Evolutionary conservation across 2,888 invertebrate genomes (phyloP), one percentile per base, ranked within the genome.

Genomic region (Esperia sulphurella): DNA sequence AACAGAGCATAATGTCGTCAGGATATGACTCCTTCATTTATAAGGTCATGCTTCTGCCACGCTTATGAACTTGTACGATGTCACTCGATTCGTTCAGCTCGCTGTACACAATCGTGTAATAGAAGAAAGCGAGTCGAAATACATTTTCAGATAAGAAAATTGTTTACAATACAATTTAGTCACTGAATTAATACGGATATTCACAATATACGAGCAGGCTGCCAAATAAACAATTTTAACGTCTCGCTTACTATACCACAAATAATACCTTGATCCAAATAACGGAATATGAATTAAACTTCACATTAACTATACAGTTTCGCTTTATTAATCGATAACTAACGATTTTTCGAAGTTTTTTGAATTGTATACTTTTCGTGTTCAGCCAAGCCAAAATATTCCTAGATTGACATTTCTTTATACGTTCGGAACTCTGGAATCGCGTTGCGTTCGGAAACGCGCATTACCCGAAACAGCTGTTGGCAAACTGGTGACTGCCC

Each of bases 1-100:
- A 93, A 86, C 93, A 93, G 80, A 93, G 89, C 93, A 93, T 93
- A 82, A 91, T 92, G 75, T 88, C 85, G 65, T 88, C 84, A 60
- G 87, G 69, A 73, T 86, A 86, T 45, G 83, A 76, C 56, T 86
- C 85, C 83, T 86, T 88, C 88, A 88, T 88, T 79, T 87, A 88
- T 77, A 82, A 77, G 83, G 76, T 73, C 85, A 86, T 85, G 52
- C 50, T 51, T 59, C 54, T 61, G 62, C 61, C 61, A 58, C 53
- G 49, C 53, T 59, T 54, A 52, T n/a, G 46, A 52, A 52, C 50
- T 55, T 49, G 54, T 63, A 50, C 59, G 63, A 63, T 62, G 68
- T 62, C 65, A 69, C 62, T 44, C 40, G 53, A 33, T 53, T 41
- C 51, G 31, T 55, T 60, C n/a, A 31, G 35, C 31, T 39, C 8